Base-by-base conservation (phyloP, 2,888 invertebrate species). In the Callyntrura sp. region DNA sequence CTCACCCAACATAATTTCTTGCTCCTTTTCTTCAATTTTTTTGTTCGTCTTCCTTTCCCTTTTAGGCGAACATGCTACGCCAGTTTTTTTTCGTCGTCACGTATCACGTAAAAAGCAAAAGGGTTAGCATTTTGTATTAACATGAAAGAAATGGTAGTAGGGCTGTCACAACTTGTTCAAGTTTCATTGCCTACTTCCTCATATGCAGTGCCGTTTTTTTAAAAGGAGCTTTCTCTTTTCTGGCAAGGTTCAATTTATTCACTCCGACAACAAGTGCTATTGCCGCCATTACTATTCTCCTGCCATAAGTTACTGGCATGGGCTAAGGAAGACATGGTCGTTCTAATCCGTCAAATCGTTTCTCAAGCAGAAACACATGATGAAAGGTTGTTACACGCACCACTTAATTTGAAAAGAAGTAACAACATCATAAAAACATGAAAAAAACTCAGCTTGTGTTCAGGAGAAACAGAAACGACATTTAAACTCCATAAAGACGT, bases 381-480 rank as follows among this genome's bases (percentile, higher is more conserved):
- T 87, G 79, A 81, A 85, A 70, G 81, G 79, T 92, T 57, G 70
- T 78, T 86, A 73, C 57, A 55, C 81, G 76, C 68, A 57, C 70
- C 81, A 82, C 81, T 88, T 70, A 43, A 91, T 81, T 51, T 62
- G 68, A 81, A 81, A 87, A 87, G 81, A 57, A 35, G 70, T 60
- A 79, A 60, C 57, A 79, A 79, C 79, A 79, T 79, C 79, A 79
- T 79, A 79, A 79, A 79, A 79, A 79, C 17, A 43, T 12, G 17
- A 43, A n/a, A 60, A 60, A 79, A 28, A 28, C 35, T 4, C 35
- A 5, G 20, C 48, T 60, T 79, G 43, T n/a, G 55, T 28, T 28
- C n/a, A 51, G 23, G 25, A 23, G 11, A 57, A 68, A 23, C 11
- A 62, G 62, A 8, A 9, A 35, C 35, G 68, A 43, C 43, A 68